Evolutionary conservation across 2,888 invertebrate genomes (phyloP).

Genomic region (Synanthedon formicaeformis): DNA sequence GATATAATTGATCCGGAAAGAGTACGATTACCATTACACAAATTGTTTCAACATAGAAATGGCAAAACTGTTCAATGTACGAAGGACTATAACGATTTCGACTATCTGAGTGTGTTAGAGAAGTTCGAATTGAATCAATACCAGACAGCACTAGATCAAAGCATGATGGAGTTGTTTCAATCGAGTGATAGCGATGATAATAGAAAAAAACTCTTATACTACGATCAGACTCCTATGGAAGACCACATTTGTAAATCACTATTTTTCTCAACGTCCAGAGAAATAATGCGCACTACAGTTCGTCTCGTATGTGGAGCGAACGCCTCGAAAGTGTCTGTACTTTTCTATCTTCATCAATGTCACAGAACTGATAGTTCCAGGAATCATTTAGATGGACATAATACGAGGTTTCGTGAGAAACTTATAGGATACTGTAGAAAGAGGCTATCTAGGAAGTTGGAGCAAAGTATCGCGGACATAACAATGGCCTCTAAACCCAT

Average conservation of each 20-base stretch:
- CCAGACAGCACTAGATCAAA: slow-evolving; percentile 37
- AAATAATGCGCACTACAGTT: slow-evolving; percentile 51
- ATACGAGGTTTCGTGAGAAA: slow-evolving; percentile 48
- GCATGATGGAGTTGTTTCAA: slow-evolving; percentile 41
- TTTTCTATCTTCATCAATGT: slow-evolving; percentile 59
- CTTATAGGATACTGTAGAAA: slow-evolving; percentile 46
- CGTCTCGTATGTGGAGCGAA: slow-evolving; percentile 47
- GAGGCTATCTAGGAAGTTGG: slow-evolving; percentile 34
- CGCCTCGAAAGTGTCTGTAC: slow-evolving; percentile 41
- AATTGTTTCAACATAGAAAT: slow-evolving; percentile 45
- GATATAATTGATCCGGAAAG: slow-evolving; percentile 29
- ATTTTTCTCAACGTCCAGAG: slow-evolving; percentile 42
- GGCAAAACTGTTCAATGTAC: slow-evolving; percentile 33
- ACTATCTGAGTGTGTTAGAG: slow-evolving; percentile 40
- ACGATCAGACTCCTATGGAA: slow-evolving; percentile 56
- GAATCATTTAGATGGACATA: slow-evolving; percentile 47
- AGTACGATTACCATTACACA: slow-evolving; percentile 21
- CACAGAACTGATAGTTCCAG: slow-evolving; percentile 38
- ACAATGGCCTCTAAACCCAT: slow-evolving; percentile 35
- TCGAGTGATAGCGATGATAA: slow-evolving; percentile 17
- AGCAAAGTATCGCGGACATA: slow-evolving; percentile 44
- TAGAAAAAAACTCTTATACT: slow-evolving; percentile 29
- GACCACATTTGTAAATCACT: slow-evolving; percentile 37
- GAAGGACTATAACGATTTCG: slow-evolving; percentile 41
- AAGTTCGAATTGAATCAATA: slow-evolving; percentile 55